Base-by-base conservation (phyloP, 2,888 invertebrate species). In the Carpatolechia fugitivella region DNA sequence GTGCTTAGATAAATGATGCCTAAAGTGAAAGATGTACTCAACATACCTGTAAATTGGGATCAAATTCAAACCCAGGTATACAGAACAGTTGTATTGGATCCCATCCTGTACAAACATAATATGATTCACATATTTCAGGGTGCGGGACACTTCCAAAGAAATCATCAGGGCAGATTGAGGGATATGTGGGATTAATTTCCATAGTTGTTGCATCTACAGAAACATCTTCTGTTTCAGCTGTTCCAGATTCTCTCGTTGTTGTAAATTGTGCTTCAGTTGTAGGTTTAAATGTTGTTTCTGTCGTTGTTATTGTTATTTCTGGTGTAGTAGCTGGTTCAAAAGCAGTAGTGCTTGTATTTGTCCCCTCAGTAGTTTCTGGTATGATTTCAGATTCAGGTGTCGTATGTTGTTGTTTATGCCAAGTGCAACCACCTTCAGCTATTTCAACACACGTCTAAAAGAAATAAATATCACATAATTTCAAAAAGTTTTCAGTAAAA, bases 81-180 rank as follows among this genome's bases (percentile, higher is more conserved):
- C 76, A 77, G 11, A 31, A 56, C 38, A 65, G 41, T 5, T 53
- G 60, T 8, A 69, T 30, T 0, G 63, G 48, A 0, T 47, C 36
- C 0, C 66, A 68, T 10, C 55, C 57, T 4, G 61, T 35, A 20
- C 73, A 73, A 38, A 69, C 54, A 30, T 57, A 68, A 44, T 64
- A 73, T 0, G 56, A 47, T 20, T 66, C 63, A 55, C 77, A 77
- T 8, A 44, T 47, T 5, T 57, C 49, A 0, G 74, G 70, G 53
- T 75, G 66, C 0, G 72, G 57, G 3, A 72, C 62, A 6, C 65
- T 66, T 1, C 68, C 74, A n/a, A 65, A 56, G 0, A 54, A 38
- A 7, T 65, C 69, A 10, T 61, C 29, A 8, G 50, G 50, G 18
- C 50, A 50, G 3, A 36, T 13, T 7, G 20, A 16, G 2, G 41